These are phyloP conservation scores for Tragelaphus imberbis DNA, from an alignment of 2,113 vertebrate genomes.

Conservation along the genomic window DNA sequence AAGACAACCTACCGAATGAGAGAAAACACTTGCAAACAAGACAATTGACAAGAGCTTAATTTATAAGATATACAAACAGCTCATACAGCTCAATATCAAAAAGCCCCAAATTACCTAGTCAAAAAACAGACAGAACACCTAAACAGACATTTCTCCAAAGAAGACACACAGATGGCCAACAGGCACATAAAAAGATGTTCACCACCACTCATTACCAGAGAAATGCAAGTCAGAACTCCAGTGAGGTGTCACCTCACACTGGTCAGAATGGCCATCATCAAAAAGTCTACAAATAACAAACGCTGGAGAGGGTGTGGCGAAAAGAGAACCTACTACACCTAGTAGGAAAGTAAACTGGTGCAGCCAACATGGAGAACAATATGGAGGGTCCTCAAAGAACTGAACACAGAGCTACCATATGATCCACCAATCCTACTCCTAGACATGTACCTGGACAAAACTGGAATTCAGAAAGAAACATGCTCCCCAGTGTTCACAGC, in stretches of 20 bases:
- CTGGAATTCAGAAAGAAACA: neutral
- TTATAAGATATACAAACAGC: neutral
- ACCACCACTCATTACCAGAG: neutral
- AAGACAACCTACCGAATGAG: neutral
- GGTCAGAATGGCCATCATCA: neutral
- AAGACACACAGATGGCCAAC: neutral
- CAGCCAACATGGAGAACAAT: neutral
- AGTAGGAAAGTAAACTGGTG: neutral
- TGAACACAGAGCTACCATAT: neutral
- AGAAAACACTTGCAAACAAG: neutral
- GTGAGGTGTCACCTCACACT: neutral
- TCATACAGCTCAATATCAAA: neutral
- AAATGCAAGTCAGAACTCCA: neutral
- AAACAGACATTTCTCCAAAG: neutral
- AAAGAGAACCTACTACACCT: neutral
- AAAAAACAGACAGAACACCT: neutral
- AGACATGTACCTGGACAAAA: neutral
- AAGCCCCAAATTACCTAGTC: neutral
- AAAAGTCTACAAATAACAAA: neutral
- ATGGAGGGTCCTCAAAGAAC: neutral
- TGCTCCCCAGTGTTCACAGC: neutral
- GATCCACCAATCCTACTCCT: neutral
- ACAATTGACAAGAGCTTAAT: neutral
- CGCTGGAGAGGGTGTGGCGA: neutral
- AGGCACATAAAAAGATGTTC: neutral